phyloP scores from a whole-genome alignment of 2,797 vertebrate genomes.

The Betta splendens region DNA sequence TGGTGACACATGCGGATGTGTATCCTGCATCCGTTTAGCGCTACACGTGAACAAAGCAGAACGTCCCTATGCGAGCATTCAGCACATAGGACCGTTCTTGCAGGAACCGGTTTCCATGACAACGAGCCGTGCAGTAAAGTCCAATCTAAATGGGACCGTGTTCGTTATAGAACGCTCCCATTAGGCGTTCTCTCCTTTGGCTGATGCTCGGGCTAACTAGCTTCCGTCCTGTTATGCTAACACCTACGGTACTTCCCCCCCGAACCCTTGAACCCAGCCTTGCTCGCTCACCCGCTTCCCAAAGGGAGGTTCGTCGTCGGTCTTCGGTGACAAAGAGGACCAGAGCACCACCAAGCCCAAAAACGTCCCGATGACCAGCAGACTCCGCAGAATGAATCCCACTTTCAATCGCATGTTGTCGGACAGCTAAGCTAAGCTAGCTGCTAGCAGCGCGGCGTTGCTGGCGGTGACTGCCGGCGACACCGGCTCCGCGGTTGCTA shows the following conservation, averaged over 20 bases:
- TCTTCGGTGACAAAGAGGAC: conserved; percentile 87
- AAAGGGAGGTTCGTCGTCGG: conserved; percentile 78
- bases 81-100: not conserved
- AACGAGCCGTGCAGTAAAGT: conserved; percentile 45
- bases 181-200: no score
- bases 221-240: not conserved
- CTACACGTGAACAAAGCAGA: not conserved
- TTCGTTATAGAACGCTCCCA: not conserved
- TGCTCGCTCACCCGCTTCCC: conserved; percentile 65
- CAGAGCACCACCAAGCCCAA: conserved; percentile 90
- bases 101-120: conserved; percentile 72
- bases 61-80: not conserved
- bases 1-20: conserved; percentile 50
- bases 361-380: conserved; percentile 87
- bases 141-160: conserved; percentile 7
- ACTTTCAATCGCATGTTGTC: conserved; percentile 89
- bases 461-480: no score
- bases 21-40: conserved; percentile 23
- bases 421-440: conserved; percentile 41
- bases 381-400: conserved; percentile 89
- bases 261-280: not conserved
- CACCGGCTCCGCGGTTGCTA: no score
- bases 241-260: not conserved
- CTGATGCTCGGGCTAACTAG: not conserved
- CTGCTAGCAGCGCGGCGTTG: no score